Evolutionary conservation across 2,113 vertebrate genomes (phyloP).

Genomic region (Engraulis encrasicolus): DNA sequence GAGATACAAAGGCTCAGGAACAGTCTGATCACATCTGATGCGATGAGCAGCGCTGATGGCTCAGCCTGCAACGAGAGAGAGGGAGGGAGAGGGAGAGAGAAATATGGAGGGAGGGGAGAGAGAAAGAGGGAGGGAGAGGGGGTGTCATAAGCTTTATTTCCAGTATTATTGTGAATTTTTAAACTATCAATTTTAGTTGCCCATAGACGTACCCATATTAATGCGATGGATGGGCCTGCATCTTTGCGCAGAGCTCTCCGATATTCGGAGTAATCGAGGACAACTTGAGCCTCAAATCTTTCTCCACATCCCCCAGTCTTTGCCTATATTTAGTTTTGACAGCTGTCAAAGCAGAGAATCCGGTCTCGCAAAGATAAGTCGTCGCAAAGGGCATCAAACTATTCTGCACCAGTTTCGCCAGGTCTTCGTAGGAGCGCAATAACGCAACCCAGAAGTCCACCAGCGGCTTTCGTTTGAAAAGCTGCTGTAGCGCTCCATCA

Average conservation of each 20-base stretch:
- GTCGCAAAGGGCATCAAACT: neutral
- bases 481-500: no score
- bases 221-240: neutral
- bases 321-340: slow-evolving; percentile 7
- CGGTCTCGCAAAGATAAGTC: slow-evolving; percentile 4
- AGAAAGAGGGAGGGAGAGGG: no score
- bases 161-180: no score
- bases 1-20: no score
- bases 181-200: no score
- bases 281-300: neutral
- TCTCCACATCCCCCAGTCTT: neutral
- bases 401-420: neutral
- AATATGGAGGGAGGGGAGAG: no score
- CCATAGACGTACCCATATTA: no score
- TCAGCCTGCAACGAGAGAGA: no score
- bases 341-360: neutral
- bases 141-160: no score
- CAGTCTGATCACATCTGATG: no score
- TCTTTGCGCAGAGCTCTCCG: neutral
- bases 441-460: neutral
- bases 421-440: no score
- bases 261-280: neutral
- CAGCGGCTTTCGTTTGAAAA: neutral
- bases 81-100: no score
- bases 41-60: slow-evolving; percentile 43